phyloP scores from a whole-genome alignment of 1,140 invertebrate genomes.

The Anoplolepis gracilipes region DNA sequence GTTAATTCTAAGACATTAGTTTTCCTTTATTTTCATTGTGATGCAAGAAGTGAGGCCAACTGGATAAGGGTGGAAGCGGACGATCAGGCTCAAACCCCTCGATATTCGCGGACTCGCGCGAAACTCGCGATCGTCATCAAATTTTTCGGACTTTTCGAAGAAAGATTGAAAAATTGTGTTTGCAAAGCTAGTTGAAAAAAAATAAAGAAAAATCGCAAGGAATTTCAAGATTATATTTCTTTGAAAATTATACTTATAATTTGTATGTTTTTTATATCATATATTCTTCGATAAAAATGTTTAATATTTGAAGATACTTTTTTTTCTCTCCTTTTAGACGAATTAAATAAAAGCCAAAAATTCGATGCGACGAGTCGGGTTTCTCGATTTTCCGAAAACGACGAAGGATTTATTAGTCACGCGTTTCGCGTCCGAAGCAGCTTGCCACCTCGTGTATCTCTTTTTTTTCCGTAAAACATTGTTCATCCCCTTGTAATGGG shows the following conservation, averaged over 20 bases:
- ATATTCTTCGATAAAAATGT: not conserved
- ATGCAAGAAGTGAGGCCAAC: no score
- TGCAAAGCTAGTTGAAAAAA: not conserved
- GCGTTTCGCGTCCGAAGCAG: constrained; percentile 34
- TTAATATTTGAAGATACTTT: not conserved
- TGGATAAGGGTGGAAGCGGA: not conserved
- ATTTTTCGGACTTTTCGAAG: not conserved
- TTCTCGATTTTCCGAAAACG: not conserved
- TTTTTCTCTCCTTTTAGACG: not conserved
- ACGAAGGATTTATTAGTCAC: constrained; percentile 14
- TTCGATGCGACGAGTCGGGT: not conserved
- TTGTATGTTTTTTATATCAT: not conserved
- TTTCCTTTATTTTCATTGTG: no score
- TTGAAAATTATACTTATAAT: not conserved
- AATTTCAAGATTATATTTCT: constrained; percentile 1
- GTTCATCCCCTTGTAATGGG: constrained; percentile 3
- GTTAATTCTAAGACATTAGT: no score
- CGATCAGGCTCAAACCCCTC: not conserved
- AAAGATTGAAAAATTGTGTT: not conserved
- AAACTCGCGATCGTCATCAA: not conserved
- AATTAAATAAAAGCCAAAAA: not conserved
- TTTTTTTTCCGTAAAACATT: constrained; percentile 19
- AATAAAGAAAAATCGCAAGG: no score
- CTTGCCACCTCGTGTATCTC: constrained; percentile 22
- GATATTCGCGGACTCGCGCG: not conserved